A percentile compares a stretch with the other conserved stretches of the same genome.
phyloP scores from a whole-genome alignment of 2,888 invertebrate genomes.

The Pristionchus mayeri region DNA sequence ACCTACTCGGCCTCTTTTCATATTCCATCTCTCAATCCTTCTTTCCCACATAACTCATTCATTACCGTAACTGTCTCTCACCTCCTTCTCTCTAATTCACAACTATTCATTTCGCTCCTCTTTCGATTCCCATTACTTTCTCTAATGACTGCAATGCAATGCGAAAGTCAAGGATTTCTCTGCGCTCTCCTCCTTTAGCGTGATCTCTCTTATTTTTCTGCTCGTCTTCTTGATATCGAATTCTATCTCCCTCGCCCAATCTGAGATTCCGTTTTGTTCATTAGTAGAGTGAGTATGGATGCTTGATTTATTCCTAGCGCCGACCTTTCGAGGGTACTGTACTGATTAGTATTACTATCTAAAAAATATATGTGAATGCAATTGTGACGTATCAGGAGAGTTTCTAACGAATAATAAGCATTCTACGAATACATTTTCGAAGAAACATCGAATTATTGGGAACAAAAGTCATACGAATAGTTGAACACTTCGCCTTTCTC shows the following conservation, averaged over 20 bases:
- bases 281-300: conserved; percentile 16
- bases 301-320: neutral
- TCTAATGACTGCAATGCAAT: conserved; percentile 18
- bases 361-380: no score
- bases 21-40: no score
- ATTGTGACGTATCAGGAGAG: no score
- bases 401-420: neutral
- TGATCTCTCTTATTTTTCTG: neutral
- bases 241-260: neutral
- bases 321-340: conserved; percentile 1
- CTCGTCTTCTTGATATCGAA: neutral
- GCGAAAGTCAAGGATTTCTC: conserved; percentile 38
- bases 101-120: conserved; percentile 18
- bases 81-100: neutral
- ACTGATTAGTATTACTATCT: no score
- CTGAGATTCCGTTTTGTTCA: conserved; percentile 16
- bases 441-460: neutral
- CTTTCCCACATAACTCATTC: conserved; percentile 42
- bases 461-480: neutral
- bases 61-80: conserved; percentile 4
- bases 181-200: neutral
- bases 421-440: neutral
- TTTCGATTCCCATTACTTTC: conserved; percentile 34
- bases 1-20: no score
- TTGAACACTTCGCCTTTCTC: neutral